Evolutionary conservation across 2,888 invertebrate genomes (phyloP), one percentile per base, ranked within the genome.

Genomic region (Volucella inflata): DNA sequence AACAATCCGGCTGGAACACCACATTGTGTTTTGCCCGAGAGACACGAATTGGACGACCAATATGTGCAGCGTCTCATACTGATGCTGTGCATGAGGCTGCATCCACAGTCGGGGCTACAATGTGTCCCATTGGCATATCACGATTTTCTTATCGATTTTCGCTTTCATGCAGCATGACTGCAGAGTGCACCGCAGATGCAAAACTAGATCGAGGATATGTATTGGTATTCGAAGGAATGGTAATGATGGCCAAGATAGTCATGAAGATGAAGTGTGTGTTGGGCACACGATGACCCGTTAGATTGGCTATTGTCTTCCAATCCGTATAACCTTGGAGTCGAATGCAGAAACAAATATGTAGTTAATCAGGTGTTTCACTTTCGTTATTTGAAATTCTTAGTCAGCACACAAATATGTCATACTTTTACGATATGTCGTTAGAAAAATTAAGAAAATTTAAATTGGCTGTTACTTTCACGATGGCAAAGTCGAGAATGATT

Each of bases 111-210:
- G 8, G 64, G 42, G 48, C 40, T 30, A 30, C 30, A 30, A 30
- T 12, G 44, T 84, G 84, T 84, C 75, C 84, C 84, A 84, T 62
- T 84, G 84, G 80, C 84, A 84, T 84, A 80, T 84, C 84, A 84
- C 84, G 84, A 84, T 71, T 79, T 65, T 76, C 75, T 84, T 84
- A 84, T 84, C 84, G 84, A 76, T 84, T 84, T 84, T 79, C 79
- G 75, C 79, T 71, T 79, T 75, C 70, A 84, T 65, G 62, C 46
- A 51, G 51, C 60, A 65, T 76, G 70, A 8, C 42, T 60, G 53
- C 67, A 53, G 40, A 0, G 40, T 16, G 12, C 12, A n/a, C n/a
- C n/a, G 46, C 6, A 75, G 64, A 64, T 74, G 50, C 57, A 78
- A 72, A 48, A 17, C 12, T 44, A 17, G 8, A 6, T 12, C 44